phyloP scores from a whole-genome alignment of 2,113 vertebrate species.

The Aleadryas rufinucha region DNA sequence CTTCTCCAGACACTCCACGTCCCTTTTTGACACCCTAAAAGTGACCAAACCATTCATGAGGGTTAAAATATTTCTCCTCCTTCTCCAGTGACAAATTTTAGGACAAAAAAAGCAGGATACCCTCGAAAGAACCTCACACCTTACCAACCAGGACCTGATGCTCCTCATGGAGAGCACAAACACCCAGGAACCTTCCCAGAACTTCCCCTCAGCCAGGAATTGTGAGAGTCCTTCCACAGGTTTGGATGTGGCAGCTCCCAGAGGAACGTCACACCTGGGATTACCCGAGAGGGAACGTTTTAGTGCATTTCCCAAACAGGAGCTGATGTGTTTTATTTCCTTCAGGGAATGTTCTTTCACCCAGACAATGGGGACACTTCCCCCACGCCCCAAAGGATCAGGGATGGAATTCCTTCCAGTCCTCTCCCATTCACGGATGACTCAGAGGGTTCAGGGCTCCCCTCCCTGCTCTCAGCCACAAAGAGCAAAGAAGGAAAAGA shows the following conservation, averaged over 20 bases:
- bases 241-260: background rate
- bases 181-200: background rate
- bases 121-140: background rate
- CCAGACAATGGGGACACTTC: conserved; percentile 25
- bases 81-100: background rate
- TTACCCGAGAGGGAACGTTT: background rate
- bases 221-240: background rate
- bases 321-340: conserved; percentile 10
- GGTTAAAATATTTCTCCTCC: background rate
- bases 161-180: background rate
- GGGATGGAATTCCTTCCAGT: background rate
- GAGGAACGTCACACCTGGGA: background rate
- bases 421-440: background rate
- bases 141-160: background rate
- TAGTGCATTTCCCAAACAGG: background rate
- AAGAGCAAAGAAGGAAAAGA: background rate
- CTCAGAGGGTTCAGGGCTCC: conserved; percentile 8
- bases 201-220: background rate
- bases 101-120: background rate
- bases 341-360: background rate
- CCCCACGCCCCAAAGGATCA: background rate
- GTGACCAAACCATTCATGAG: no score
- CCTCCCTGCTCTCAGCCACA: background rate
- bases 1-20: background rate
- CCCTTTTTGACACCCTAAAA: background rate